Conservation (phyloP, 2,797 vertebrate species). For the Rhynchonycteris naso region DNA sequence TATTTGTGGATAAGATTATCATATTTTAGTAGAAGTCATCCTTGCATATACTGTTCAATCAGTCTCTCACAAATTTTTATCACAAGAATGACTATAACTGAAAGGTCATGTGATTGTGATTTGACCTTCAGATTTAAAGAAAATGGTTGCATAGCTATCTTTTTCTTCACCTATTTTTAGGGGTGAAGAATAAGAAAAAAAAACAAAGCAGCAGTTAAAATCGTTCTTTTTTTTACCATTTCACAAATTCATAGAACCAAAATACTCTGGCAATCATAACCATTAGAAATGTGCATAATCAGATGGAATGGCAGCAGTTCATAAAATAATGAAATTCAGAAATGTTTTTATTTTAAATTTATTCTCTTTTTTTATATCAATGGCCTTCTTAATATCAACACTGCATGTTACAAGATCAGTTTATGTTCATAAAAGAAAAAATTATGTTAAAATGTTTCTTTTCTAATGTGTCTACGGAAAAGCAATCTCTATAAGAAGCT, state of each 20-base stretch:
- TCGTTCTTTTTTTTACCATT: constrained; percentile 18
- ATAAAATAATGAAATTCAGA: constrained; percentile 53
- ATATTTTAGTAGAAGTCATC: constrained; percentile 29
- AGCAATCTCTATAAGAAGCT: background rate
- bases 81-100: constrained; percentile 33
- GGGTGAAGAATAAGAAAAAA: background rate
- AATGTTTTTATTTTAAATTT: constrained; percentile 33
- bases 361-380: constrained; percentile 4
- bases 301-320: background rate
- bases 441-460: background rate
- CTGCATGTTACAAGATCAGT: background rate
- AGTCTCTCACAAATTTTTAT: constrained; percentile 65
- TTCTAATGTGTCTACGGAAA: background rate
- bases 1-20: background rate
- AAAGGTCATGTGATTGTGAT: constrained; percentile 46
- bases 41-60: background rate
- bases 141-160: constrained; percentile 16
- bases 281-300: background rate
- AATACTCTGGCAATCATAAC: constrained; percentile 24
- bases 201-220: constrained; percentile 36
- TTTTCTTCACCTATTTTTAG: constrained; percentile 34
- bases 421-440: constrained; percentile 16
- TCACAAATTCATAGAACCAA: constrained; percentile 23
- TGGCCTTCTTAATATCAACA: background rate
- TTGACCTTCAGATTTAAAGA: constrained; percentile 38